These are phyloP conservation scores for Meriones psammophilus DNA, from an alignment of 2,797 vertebrate genomes.

Conservation along the genomic window DNA sequence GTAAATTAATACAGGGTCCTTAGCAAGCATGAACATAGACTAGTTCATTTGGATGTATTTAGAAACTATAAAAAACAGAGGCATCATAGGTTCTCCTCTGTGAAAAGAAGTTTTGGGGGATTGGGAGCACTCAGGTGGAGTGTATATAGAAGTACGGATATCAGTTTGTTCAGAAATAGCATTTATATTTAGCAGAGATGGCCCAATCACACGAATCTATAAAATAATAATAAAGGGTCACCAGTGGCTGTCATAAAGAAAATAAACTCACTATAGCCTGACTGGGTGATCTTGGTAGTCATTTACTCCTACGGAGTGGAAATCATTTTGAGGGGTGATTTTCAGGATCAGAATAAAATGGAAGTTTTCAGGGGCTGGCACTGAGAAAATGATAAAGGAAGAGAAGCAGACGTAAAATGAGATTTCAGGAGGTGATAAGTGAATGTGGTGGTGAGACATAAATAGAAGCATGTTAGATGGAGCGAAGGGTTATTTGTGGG, in stretches of 20 bases:
- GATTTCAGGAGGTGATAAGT: background rate
- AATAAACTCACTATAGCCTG: background rate
- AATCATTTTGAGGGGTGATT: background rate
- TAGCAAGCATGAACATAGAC: background rate
- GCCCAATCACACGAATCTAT: background rate
- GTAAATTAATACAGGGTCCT: background rate
- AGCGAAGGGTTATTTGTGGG: background rate
- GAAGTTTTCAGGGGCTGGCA: background rate
- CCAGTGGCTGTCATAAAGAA: background rate
- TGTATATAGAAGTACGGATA: background rate
- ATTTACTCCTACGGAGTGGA: background rate
- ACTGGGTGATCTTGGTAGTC: background rate
- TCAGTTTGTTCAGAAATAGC: slow-evolving; percentile 2
- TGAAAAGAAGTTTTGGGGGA: background rate
- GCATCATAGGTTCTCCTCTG: too few relatives aligned
- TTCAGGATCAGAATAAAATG: slow-evolving; percentile 16
- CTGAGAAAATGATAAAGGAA: background rate
- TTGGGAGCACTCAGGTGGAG: background rate
- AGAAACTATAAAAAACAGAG: background rate
- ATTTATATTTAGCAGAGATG: background rate
- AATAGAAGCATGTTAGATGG: background rate
- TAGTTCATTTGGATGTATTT: background rate
- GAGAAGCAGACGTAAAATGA: background rate
- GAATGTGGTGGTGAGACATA: background rate
- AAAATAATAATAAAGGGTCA: background rate